Conservation (phyloP, 2,797 vertebrate genomes). For the Pangasius djambal region DNA sequence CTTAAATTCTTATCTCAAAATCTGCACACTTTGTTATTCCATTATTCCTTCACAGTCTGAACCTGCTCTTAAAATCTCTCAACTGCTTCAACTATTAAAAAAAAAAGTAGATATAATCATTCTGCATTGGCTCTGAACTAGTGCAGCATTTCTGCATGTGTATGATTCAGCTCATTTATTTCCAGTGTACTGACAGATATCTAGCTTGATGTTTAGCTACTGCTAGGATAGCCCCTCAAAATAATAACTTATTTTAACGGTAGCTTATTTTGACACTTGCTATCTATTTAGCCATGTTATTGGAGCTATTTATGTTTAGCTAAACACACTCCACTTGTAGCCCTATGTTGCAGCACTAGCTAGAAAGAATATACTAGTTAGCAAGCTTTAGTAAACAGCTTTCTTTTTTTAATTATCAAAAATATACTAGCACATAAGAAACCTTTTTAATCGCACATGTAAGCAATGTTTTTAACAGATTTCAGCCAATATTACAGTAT, state of each 20-base stretch:
- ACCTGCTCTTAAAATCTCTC: background rate
- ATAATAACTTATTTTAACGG: background rate
- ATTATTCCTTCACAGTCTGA: background rate
- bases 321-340: background rate
- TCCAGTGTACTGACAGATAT: background rate
- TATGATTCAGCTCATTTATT: background rate
- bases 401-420: background rate
- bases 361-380: background rate
- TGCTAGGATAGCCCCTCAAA: background rate
- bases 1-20: conserved; percentile 2
- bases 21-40: background rate
- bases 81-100: background rate
- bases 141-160: too few relatives aligned
- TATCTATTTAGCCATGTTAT: background rate
- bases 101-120: too few relatives aligned
- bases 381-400: background rate
- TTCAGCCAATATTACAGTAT: background rate
- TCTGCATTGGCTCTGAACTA: background rate
- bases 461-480: background rate
- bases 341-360: background rate
- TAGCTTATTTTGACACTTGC: background rate
- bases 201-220: background rate
- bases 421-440: too few relatives aligned
- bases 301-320: background rate
- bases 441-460: background rate